Evolutionary conservation across 2,888 invertebrate genomes (phyloP), one percentile per base, ranked within the genome.

Genomic region (Caenorhabditis sulstoni): DNA sequence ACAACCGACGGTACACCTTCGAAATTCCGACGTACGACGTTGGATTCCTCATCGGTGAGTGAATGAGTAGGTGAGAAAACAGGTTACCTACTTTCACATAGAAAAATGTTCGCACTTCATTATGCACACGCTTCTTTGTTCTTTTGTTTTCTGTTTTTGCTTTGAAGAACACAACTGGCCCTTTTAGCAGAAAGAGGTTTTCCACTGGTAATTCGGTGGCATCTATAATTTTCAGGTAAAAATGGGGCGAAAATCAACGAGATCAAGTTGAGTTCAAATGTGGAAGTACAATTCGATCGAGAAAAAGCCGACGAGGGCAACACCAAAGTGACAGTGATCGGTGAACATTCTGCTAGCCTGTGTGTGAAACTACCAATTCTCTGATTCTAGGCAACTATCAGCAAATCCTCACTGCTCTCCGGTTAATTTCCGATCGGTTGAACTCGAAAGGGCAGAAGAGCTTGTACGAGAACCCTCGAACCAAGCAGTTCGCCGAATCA

Each of bases 241-340:
- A 61, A 76, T 50, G 79, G 79, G 47, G 61, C 67, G n/a, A 79
- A 79, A 74, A 67, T 79, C 39, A 67, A 73, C 35, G 73, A 79
- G 57, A 79, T 79, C 61, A 78, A 71, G 29, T 29, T 66, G 66
- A 64, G 44, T 61, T 52, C 71, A 0, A 66, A 66, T 62, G 71
- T 78, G 9, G 71, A 78, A 7, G 55, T 78, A 18, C 61, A 71
- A 44, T 66, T 78, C 16, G 71, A 77, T 29, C 29, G 29, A 29
- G 29, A 29, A 9, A 64, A 44, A 3, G 39, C 7, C 14, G 41
- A 47, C 20, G 20, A 35, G 18, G 67, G 55, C 8, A 52, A 18
- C 18, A 55, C 49, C 8, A 23, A 20, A 50, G 75, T 67, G 4
- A 55, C 50, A 29, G 59, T 76, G 12, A 67, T 23, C 20, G 75